A percentile compares a stretch with the other conserved stretches of the same genome.
Conservation (phyloP, 2,113 vertebrate species). For the Microcebus griseorufus region DNA sequence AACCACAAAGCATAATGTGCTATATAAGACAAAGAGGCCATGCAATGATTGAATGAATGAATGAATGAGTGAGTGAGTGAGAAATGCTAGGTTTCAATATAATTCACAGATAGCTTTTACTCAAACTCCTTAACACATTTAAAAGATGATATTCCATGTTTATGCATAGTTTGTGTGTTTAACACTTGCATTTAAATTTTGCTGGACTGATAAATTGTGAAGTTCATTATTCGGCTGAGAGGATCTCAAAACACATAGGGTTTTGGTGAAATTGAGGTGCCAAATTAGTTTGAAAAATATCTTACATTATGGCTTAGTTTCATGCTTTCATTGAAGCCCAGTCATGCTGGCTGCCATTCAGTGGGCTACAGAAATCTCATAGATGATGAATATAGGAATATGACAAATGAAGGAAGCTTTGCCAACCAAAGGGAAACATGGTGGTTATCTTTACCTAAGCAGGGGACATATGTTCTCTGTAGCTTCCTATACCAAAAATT, state of each 20-base stretch:
- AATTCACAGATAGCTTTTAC: neutral
- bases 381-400: neutral
- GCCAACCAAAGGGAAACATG: neutral
- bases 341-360: slow-evolving; percentile 44
- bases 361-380: slow-evolving; percentile 45
- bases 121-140: neutral
- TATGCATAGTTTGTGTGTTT: neutral
- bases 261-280: slow-evolving; percentile 39
- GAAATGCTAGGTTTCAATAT: neutral
- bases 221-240: neutral
- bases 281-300: slow-evolving; percentile 61
- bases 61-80: neutral
- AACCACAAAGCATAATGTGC: neutral
- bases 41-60: neutral
- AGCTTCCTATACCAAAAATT: neutral
- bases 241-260: slow-evolving; percentile 23
- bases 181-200: slow-evolving; percentile 44
- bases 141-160: neutral
- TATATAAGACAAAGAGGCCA: neutral
- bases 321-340: slow-evolving; percentile 48
- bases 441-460: slow-evolving; percentile 17
- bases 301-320: slow-evolving; percentile 58
- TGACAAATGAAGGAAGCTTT: slow-evolving; percentile 10
- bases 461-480: neutral
- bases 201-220: neutral